Conservation (phyloP, 2,113 vertebrate species). For the Amphiprion ocellaris region DNA sequence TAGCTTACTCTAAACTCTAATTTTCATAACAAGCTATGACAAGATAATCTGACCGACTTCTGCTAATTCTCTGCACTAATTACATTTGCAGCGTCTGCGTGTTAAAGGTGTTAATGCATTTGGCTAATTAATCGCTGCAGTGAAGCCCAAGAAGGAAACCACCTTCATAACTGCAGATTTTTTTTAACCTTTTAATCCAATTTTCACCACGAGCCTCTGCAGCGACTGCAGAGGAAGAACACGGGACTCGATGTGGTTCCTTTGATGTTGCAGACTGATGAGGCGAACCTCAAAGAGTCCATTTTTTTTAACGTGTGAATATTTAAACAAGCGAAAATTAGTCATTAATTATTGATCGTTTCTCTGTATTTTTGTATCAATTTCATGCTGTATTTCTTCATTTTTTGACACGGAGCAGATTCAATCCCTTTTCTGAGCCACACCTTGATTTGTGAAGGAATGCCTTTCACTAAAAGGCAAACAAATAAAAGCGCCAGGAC, state of each 20-base stretch:
- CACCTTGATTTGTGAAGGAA: slow-evolving; percentile 36
- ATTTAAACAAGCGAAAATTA: slow-evolving; percentile 30
- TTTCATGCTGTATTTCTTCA: rapidly evolving
- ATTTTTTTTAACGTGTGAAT: slow-evolving; percentile 18
- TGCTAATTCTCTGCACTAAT: slow-evolving; percentile 66
- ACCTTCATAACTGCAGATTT: neutral
- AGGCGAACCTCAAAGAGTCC: slow-evolving; percentile 16
- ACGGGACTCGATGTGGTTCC: neutral
- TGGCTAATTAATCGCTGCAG: slow-evolving; percentile 57
- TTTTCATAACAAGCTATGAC: slow-evolving; percentile 67
- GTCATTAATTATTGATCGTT: neutral
- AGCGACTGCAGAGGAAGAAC: slow-evolving; percentile 6
- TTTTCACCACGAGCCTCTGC: slow-evolving; percentile 19
- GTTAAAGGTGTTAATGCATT: slow-evolving; percentile 64
- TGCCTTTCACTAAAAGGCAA: slow-evolving; percentile 35
- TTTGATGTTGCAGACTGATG: slow-evolving; percentile 38
- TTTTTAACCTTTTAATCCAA: slow-evolving; percentile 22
- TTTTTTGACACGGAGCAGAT: no score
- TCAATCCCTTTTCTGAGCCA: neutral
- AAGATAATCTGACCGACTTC: slow-evolving; percentile 58
- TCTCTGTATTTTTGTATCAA: neutral
- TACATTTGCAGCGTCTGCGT: slow-evolving; percentile 50
- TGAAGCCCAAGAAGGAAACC: neutral
- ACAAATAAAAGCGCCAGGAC: slow-evolving; percentile 54
- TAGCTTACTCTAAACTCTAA: slow-evolving; percentile 40